A percentile compares a stretch with the other conserved stretches of the same genome.
Evolutionary conservation across 2,113 vertebrate species (phyloP).

Genomic region (Myanophis thanlyinensis): DNA sequence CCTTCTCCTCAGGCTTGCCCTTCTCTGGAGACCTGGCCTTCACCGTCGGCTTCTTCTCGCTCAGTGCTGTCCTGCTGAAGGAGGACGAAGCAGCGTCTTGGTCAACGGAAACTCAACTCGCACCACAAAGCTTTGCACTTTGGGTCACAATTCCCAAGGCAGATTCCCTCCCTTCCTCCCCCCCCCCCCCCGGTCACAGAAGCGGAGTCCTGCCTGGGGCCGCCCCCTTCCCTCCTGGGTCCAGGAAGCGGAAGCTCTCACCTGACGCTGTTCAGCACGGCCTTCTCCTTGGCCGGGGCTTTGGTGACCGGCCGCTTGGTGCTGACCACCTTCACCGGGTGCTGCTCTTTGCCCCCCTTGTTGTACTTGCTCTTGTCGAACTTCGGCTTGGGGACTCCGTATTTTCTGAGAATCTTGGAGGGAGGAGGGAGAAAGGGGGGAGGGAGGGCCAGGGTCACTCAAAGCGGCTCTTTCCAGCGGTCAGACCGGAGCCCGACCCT

Average conservation of each 20-base stretch:
- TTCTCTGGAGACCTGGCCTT: slow-evolving; percentile 98
- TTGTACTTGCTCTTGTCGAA: slow-evolving; percentile 95
- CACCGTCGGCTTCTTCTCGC: slow-evolving; percentile 92
- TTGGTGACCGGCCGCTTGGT: slow-evolving; percentile 92
- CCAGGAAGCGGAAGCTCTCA: slow-evolving; percentile 46
- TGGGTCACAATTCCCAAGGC: not conserved
- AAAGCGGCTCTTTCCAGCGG: too few relatives aligned
- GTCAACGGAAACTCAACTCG: not conserved
- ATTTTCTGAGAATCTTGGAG: slow-evolving; percentile 90
- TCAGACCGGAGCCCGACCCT: not conserved
- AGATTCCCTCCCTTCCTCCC: not conserved
- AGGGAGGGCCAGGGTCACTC: too few relatives aligned
- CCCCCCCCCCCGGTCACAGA: too few relatives aligned
- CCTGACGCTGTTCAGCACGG: slow-evolving; percentile 92
- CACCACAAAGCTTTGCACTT: not conserved
- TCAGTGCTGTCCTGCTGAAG: slow-evolving; percentile 86
- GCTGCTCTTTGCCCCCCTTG: slow-evolving; percentile 93
- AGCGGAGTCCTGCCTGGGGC: too few relatives aligned
- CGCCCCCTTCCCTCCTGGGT: fast-evolving
- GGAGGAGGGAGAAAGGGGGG: not conserved
- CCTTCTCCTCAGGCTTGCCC: slow-evolving; percentile 92
- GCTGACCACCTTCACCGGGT: slow-evolving; percentile 94
- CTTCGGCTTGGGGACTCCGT: slow-evolving; percentile 85
- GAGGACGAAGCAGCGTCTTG: not conserved
- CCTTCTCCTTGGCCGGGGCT: slow-evolving; percentile 90